These are phyloP conservation scores for Hirundo rustica DNA, from an alignment of 2,797 vertebrate species.

Conservation along the genomic window DNA sequence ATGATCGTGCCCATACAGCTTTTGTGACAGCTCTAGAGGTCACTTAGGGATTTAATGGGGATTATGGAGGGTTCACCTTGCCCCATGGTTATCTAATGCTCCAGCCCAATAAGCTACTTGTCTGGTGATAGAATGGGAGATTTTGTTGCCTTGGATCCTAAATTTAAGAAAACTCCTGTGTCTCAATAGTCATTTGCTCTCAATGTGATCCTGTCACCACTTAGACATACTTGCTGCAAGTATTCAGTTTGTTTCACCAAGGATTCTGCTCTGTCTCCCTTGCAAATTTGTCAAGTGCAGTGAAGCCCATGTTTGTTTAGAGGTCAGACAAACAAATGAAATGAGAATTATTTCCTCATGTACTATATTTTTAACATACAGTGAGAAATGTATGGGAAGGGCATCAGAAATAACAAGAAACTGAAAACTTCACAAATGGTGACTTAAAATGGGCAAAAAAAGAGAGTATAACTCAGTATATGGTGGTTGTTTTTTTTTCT, in stretches of 20 bases:
- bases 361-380: neutral
- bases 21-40: neutral
- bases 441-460: neutral
- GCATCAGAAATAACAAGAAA: neutral
- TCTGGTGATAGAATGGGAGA: neutral
- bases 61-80: neutral
- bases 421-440: neutral
- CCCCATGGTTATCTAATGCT: neutral
- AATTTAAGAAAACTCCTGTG: neutral
- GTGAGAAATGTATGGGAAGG: neutral
- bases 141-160: neutral
- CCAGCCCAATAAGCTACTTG: neutral
- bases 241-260: neutral
- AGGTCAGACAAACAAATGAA: neutral
- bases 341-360: neutral
- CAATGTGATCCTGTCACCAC: neutral
- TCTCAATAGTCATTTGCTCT: neutral
- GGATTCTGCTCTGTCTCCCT: neutral
- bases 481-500: neutral
- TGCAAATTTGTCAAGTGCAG: fast-evolving
- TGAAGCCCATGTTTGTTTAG: neutral
- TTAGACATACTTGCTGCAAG: neutral
- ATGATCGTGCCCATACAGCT: fast-evolving
- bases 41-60: neutral
- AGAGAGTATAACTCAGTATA: neutral